A percentile compares a stretch with the other conserved stretches of the same genome.
phyloP scores from a whole-genome alignment of 2,888 invertebrate genomes.

The Teleiodes luculella region DNA sequence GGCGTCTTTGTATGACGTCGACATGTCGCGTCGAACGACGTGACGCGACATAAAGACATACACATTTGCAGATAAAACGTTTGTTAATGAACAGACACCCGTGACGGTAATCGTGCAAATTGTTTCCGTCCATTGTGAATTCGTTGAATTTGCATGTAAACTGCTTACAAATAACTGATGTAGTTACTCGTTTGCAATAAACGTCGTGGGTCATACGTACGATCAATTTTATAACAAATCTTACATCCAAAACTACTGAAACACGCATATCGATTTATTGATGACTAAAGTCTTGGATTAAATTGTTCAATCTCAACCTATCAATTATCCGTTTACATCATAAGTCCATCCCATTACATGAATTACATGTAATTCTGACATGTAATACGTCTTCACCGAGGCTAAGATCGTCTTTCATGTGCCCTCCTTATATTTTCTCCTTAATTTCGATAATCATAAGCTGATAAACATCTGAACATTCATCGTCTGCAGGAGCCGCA shows the following conservation, averaged over 20 bases:
- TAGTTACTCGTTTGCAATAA: no score
- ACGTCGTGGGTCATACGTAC: no score
- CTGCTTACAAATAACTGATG: no score
- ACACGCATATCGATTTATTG: background rate
- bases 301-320: background rate
- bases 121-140: background rate
- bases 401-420: constrained; percentile 1
- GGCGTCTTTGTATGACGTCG: background rate
- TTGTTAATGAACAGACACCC: background rate
- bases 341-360: background rate
- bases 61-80: constrained; percentile 4
- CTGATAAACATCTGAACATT: constrained; percentile 15
- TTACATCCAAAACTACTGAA: no score
- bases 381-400: background rate
- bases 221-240: no score
- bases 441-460: constrained; percentile 14
- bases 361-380: constrained; percentile 7
- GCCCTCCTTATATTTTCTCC: background rate
- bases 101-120: background rate
- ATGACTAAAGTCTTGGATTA: background rate
- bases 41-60: background rate
- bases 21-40: background rate
- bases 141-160: background rate
- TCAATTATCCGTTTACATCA: background rate
- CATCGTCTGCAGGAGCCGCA: constrained; percentile 16